Conservation (phyloP, 2,113 vertebrate species). For the Terrapene triunguis region DNA sequence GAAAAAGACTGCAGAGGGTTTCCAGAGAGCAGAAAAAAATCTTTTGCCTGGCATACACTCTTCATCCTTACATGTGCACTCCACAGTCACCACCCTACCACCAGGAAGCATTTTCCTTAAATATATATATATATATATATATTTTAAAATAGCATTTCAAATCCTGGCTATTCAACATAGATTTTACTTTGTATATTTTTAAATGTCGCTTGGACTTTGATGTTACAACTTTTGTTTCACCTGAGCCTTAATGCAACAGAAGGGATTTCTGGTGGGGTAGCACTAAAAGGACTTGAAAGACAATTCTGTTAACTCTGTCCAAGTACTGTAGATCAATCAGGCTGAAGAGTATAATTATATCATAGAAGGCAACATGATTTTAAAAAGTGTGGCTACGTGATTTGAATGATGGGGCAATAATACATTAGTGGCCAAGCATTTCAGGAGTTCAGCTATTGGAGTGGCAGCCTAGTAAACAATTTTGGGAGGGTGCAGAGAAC, state of each 20-base stretch:
- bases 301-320: not conserved
- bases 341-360: not conserved
- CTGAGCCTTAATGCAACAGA: constrained; percentile 1
- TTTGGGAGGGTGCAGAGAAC: not conserved
- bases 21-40: not conserved
- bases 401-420: not conserved
- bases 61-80: not conserved
- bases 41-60: not conserved
- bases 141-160: not conserved
- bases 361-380: not conserved
- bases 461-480: not conserved
- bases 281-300: not conserved
- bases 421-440: not conserved
- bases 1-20: not conserved
- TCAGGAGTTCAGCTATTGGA: not conserved
- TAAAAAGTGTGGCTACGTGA: not conserved
- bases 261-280: not conserved
- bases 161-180: not conserved
- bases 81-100: not conserved
- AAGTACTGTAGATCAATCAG: not conserved
- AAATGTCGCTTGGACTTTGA: not conserved
- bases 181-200: not conserved
- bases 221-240: not conserved
- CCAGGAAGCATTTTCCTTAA: not conserved
- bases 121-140: not conserved